A percentile compares a stretch with the other conserved stretches of the same genome.
Evolutionary conservation across 2,888 invertebrate genomes (phyloP).

Genomic region (Leptothorax acervorum): DNA sequence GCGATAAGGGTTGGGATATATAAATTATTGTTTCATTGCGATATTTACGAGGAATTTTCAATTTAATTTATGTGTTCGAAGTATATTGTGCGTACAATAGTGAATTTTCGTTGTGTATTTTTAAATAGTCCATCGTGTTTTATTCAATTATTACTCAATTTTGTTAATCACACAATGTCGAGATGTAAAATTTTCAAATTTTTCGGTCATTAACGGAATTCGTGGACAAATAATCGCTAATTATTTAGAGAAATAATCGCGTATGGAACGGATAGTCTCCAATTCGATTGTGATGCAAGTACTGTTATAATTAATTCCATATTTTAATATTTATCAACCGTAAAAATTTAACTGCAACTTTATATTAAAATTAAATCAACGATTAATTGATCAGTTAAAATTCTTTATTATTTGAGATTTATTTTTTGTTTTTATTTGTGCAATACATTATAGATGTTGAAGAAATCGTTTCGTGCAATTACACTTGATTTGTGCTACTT

Average conservation of each 20-base stretch:
- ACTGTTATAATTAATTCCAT: not conserved
- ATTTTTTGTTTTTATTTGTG: not conserved
- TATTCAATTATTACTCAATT: not conserved
- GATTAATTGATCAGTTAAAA: not conserved
- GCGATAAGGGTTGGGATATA: slow-evolving; percentile 15
- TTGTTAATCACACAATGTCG: not conserved
- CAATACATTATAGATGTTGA: not conserved
- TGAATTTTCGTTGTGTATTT: not conserved
- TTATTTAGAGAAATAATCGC: not conserved
- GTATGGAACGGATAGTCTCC: not conserved
- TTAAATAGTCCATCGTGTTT: not conserved
- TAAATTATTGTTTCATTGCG: slow-evolving; percentile 25
- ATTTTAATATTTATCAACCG: not conserved
- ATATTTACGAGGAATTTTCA: slow-evolving; percentile 11
- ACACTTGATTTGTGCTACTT: not conserved
- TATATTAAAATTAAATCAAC: not conserved
- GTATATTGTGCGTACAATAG: not conserved
- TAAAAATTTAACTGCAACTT: not conserved
- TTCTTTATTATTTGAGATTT: not conserved
- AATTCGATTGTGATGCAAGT: not conserved
- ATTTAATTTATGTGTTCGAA: not conserved
- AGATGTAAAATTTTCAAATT: not conserved
- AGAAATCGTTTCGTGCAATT: not conserved
- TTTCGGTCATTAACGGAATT: not conserved
- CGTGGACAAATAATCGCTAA: not conserved